These are phyloP conservation scores for Tiliqua scincoides DNA, from an alignment of 2,113 vertebrate genomes.

Conservation along the genomic window DNA sequence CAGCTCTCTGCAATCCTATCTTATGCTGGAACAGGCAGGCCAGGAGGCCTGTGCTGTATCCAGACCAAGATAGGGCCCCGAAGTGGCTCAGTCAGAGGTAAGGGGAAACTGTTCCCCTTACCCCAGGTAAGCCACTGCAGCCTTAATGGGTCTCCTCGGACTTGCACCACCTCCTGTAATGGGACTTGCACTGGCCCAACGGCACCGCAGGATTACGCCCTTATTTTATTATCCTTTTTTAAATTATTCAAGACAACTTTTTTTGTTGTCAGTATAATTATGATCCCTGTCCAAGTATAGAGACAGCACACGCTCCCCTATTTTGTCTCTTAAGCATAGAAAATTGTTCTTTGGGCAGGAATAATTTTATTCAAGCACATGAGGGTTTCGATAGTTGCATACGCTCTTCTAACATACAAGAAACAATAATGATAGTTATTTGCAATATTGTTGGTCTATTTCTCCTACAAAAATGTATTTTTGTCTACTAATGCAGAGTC, in stretches of 20 bases:
- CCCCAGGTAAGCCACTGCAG: too few species aligned
- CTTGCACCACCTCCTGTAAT: too few species aligned
- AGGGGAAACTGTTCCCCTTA: too few species aligned
- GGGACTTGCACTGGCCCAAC: too few species aligned
- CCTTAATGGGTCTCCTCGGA: too few species aligned
- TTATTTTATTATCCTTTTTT: neutral
- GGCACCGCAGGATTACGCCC: too few species aligned
- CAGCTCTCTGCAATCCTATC: too few species aligned
- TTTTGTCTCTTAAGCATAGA: neutral
- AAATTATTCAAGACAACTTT: neutral
- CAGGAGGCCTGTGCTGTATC: too few species aligned
- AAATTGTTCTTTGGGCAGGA: neutral
- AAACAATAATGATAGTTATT: neutral
- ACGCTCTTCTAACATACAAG: neutral
- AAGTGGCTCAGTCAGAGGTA: too few species aligned
- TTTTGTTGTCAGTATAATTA: neutral
- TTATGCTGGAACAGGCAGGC: too few species aligned
- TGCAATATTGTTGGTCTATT: too few species aligned
- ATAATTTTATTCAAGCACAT: neutral
- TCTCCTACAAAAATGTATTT: neutral
- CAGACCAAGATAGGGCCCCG: too few species aligned
- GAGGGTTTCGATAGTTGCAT: neutral
- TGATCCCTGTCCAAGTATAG: neutral
- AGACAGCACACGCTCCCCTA: neutral
- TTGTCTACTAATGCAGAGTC: neutral